phyloP scores from a whole-genome alignment of 2,888 invertebrate species.

The Habrosyne pyritoides region DNA sequence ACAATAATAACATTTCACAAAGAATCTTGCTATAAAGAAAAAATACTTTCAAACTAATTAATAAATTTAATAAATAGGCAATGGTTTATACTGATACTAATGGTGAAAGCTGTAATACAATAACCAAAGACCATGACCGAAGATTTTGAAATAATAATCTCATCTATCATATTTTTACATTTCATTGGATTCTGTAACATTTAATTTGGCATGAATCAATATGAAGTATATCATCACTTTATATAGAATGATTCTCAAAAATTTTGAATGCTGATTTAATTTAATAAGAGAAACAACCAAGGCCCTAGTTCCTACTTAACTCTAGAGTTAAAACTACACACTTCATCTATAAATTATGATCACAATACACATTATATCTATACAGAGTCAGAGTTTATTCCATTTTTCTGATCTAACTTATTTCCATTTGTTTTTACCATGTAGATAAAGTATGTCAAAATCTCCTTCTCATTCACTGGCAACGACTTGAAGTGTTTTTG shows the following conservation, averaged over 20 bases:
- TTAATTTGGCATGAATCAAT: slow-evolving; percentile 58
- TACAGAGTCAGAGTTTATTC: slow-evolving; percentile 86
- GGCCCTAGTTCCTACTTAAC: slow-evolving; percentile 41
- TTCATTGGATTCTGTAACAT: slow-evolving; percentile 35
- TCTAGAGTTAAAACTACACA: slow-evolving; percentile 55
- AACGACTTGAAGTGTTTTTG: slow-evolving; percentile 98
- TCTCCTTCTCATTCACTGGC: slow-evolving; percentile 97
- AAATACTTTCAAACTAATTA: slow-evolving; percentile 13
- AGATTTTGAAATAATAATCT: slow-evolving; percentile 5
- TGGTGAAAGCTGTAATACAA: slow-evolving; percentile 1
- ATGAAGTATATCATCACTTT: slow-evolving; percentile 48
- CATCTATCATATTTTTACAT: slow-evolving; percentile 20
- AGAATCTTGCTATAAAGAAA: slow-evolving; percentile 35
- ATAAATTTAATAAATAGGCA: slow-evolving; percentile 26
- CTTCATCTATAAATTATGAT: slow-evolving; percentile 50
- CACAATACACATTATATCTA: slow-evolving; percentile 44
- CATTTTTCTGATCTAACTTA: slow-evolving; percentile 93
- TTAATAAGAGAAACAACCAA: slow-evolving; percentile 43
- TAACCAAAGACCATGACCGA: too few relatives aligned
- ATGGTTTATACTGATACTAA: slow-evolving; percentile 1
- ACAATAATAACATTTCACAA: slow-evolving; percentile 51
- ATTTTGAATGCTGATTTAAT: slow-evolving; percentile 53
- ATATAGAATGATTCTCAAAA: slow-evolving; percentile 41
- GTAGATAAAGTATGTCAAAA: slow-evolving; percentile 96
- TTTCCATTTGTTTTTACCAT: slow-evolving; percentile 97